A percentile compares a stretch with the other conserved stretches of the same genome.
These are phyloP conservation scores for Pithys albifrons DNA, from an alignment of 2,113 vertebrate species.

Conservation along the genomic window DNA sequence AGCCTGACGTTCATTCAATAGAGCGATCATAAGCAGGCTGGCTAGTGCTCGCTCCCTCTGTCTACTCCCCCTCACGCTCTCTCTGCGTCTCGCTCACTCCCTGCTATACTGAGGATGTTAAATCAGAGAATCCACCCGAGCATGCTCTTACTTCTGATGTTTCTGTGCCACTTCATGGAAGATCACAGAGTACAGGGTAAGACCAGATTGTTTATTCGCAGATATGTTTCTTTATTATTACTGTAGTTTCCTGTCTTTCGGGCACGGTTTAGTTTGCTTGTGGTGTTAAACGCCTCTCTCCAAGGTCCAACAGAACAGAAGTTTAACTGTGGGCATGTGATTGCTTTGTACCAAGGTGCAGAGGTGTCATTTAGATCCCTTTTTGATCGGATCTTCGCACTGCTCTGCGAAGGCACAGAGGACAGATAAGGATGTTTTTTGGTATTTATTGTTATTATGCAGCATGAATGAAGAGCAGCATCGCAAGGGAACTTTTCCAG, in stretches of 20 bases:
- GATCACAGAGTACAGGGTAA: constrained; percentile 96
- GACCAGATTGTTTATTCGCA: constrained; percentile 46
- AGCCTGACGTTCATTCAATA: constrained; percentile 98
- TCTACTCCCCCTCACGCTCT: constrained; percentile 77
- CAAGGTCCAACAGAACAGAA: constrained; percentile 40
- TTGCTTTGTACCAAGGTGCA: neutral
- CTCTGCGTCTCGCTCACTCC: constrained; percentile 53
- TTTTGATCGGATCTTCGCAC: neutral
- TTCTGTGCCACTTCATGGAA: constrained; percentile 93
- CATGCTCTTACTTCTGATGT: constrained; percentile 85
- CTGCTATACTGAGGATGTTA: constrained; percentile 86
- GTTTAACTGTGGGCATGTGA: neutral
- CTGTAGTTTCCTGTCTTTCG: neutral
- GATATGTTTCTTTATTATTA: neutral
- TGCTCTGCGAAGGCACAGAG: neutral
- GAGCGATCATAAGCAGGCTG: constrained; percentile 87
- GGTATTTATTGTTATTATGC: neutral
- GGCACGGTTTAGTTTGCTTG: neutral
- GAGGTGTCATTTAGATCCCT: neutral
- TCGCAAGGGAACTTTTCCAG: constrained; percentile 28
- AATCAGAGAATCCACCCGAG: constrained; percentile 86
- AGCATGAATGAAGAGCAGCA: neutral
- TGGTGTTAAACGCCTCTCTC: neutral
- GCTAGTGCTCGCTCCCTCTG: constrained; percentile 77
- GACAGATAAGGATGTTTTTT: neutral